A percentile compares a stretch with the other conserved stretches of the same genome.
Evolutionary conservation across 2,113 vertebrate species (phyloP).

Genomic region (Crotalus viridis): DNA sequence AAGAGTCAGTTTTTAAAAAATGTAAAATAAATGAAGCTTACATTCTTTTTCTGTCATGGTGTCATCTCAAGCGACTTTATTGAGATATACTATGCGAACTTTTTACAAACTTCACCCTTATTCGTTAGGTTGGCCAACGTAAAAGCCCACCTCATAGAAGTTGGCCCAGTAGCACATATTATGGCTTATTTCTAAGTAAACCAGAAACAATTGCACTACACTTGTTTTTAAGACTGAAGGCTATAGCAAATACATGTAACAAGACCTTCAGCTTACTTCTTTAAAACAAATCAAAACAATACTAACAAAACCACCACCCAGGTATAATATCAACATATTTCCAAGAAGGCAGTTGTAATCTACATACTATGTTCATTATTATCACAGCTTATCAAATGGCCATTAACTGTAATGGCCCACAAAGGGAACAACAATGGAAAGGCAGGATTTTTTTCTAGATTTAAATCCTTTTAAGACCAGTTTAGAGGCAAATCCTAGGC

Average conservation of each 20-base stretch:
- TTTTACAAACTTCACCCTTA: not conserved
- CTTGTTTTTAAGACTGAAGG: not conserved
- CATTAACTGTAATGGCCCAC: not conserved
- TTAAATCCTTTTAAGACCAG: not conserved
- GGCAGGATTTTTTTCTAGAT: not conserved
- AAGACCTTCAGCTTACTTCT: not conserved
- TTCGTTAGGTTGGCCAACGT: not conserved
- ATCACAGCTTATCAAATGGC: not conserved
- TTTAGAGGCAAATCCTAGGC: not conserved
- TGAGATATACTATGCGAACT: not conserved
- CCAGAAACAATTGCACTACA: not conserved
- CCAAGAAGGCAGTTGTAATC: not conserved
- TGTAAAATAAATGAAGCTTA: not conserved
- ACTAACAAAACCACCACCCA: not conserved
- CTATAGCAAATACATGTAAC: not conserved
- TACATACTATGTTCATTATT: not conserved
- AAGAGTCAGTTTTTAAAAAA: not conserved
- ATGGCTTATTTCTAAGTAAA: not conserved
- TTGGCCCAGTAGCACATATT: not conserved
- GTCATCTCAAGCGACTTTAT: not conserved
- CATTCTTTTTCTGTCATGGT: not conserved
- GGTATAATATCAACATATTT: not conserved
- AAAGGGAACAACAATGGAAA: not conserved
- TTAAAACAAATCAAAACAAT: not conserved
- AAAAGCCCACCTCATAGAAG: not conserved